A percentile compares a stretch with the other conserved stretches of the same genome.
phyloP scores from a whole-genome alignment of 2,113 vertebrate genomes.

The Oreotrochilus melanogaster region DNA sequence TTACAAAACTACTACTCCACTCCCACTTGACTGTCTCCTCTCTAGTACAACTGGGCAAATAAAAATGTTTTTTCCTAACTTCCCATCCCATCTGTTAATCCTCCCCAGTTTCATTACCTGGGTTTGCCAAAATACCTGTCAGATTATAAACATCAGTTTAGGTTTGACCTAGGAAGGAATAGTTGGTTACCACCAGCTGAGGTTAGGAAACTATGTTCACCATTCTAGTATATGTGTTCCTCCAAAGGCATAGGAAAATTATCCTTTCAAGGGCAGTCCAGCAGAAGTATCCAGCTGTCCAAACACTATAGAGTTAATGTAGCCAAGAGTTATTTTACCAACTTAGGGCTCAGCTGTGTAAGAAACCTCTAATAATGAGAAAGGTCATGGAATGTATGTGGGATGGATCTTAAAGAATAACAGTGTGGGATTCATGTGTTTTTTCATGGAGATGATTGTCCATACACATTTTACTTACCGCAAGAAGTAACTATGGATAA shows the following conservation, averaged over 20 bases:
- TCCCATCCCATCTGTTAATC: background rate
- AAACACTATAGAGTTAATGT: background rate
- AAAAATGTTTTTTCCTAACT: background rate
- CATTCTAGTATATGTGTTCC: rapidly evolving
- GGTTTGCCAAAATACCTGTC: background rate
- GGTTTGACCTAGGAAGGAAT: background rate
- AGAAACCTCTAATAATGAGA: background rate
- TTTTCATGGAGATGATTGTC: background rate
- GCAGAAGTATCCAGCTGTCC: background rate
- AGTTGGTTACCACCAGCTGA: background rate
- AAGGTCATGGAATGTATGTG: background rate
- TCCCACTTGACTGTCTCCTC: background rate
- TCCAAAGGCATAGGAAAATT: background rate
- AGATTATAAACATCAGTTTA: background rate
- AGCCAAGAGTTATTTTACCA: background rate
- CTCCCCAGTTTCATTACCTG: background rate
- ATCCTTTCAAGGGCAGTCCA: background rate
- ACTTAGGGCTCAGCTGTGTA: background rate
- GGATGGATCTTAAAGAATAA: background rate
- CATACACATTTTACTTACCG: background rate
- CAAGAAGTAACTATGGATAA: background rate
- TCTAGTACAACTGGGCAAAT: background rate
- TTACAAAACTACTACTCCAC: background rate
- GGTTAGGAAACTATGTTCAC: background rate
- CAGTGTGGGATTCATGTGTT: background rate